Evolutionary conservation across 2,888 invertebrate genomes (phyloP), one percentile per base, ranked within the genome.

Genomic region (Empis livida): DNA sequence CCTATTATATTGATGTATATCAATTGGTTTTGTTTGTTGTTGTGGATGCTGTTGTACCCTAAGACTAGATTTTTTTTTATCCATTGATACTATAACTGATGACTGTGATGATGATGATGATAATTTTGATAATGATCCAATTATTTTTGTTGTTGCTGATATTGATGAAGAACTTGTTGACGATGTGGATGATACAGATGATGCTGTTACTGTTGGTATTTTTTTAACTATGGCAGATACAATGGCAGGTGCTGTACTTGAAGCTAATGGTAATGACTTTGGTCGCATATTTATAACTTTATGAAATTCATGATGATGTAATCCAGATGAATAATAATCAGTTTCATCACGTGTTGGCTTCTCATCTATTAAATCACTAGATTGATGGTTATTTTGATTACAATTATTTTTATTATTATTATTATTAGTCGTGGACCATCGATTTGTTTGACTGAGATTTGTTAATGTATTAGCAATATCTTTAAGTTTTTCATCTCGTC

Each of bases 401-500:
- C 47, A 56, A 50, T 60, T 58, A 52, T 61, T 60, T 46, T 61
- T 61, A 55, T 62, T 55, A 46, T 65, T 67, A 53, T 59, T 60
- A 44, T 61, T 76, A 15, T 76, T 71, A 40, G 75, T 73, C 3
- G 78, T 75, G 9, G 71, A 72, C 52, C 78, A 71, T 2, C 67
- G 76, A 71, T 54, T 66, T 51, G 64, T 59, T 52, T 69, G 68
- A 62, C 66, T 67, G 58, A 86, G 84, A 59, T 83, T 74, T 11
- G 88, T 88, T 55, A 88, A 75, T 15, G 87, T 86, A 44, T 84
- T 87, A 4, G 88, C 86, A 57, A 89, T 86, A 63, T 88, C 87
- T 54, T 87, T 79, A 53, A 88, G 73, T 61, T 87, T 82, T 59
- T 85, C 87, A 61, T 80, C 79, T 23, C 80, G 73, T 50, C 77